These are phyloP conservation scores for Oxyura jamaicensis DNA, from an alignment of 2,113 vertebrate species.

Conservation along the genomic window DNA sequence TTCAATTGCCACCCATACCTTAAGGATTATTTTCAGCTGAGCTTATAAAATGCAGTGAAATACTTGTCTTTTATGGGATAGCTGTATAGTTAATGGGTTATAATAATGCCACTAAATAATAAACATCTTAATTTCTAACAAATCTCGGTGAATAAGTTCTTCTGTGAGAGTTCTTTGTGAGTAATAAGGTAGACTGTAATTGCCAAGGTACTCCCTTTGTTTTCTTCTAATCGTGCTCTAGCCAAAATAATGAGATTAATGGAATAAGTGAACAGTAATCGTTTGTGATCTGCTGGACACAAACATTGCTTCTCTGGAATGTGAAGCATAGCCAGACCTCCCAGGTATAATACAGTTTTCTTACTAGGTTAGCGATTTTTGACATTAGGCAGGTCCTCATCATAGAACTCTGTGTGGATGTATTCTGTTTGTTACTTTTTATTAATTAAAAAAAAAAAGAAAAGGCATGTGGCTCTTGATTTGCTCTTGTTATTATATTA, in stretches of 20 bases:
- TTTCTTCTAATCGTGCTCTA: background rate
- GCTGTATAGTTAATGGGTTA: background rate
- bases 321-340: background rate
- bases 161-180: background rate
- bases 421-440: background rate
- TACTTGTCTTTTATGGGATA: background rate
- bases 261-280: background rate
- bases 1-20: background rate
- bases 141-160: background rate
- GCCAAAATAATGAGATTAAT: constrained; percentile 49
- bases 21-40: background rate
- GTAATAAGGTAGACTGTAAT: background rate
- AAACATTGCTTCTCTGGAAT: constrained; percentile 23
- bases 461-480: background rate
- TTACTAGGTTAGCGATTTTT: background rate
- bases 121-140: background rate
- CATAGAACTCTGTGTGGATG: background rate
- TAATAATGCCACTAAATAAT: background rate
- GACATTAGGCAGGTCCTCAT: background rate
- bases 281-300: background rate
- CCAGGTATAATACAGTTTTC: background rate
- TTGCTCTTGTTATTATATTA: background rate
- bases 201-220: background rate
- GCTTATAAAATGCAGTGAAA: background rate
- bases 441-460: background rate